phyloP scores from a whole-genome alignment of 2,797 vertebrate genomes.

The Pagetopsis macropterus region DNA sequence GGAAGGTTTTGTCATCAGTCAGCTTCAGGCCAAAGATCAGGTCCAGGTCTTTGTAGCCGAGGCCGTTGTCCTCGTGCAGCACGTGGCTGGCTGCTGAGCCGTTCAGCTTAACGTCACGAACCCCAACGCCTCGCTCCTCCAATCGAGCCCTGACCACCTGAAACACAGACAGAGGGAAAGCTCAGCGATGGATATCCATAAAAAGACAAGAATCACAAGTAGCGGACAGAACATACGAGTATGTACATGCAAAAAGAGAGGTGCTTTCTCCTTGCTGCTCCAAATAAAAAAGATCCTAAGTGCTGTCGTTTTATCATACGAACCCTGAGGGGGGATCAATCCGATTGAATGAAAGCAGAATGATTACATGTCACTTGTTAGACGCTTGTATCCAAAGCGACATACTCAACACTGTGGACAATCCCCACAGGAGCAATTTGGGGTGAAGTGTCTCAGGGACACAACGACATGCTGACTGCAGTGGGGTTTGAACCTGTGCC shows the following conservation, averaged over 20 bases:
- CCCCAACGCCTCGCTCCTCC: conserved; percentile 87
- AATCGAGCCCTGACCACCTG: conserved; percentile 92
- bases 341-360: neutral
- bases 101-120: conserved; percentile 87
- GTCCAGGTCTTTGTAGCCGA: conserved; percentile 96
- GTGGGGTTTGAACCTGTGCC: too few relatives aligned
- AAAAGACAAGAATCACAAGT: conserved; percentile 25
- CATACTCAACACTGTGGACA: too few relatives aligned
- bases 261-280: neutral
- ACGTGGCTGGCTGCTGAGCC: conserved; percentile 94
- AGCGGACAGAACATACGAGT: conserved; percentile 24
- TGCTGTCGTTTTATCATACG: conserved; percentile 5
- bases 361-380: neutral
- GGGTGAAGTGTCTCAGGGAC: too few relatives aligned
- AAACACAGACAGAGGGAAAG: conserved; percentile 14
- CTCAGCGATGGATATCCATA: conserved; percentile 33
- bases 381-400: too few relatives aligned
- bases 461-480: too few relatives aligned
- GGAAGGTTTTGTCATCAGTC: conserved; percentile 87
- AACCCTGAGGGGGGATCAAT: neutral
- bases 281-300: conserved; percentile 5
- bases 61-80: conserved; percentile 91
- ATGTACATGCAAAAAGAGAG: conserved; percentile 9
- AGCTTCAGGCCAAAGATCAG: conserved; percentile 91
- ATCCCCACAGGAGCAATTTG: too few relatives aligned